Evolutionary conservation across 2,888 invertebrate species (phyloP).

Genomic region (Drosophila putrida): DNA sequence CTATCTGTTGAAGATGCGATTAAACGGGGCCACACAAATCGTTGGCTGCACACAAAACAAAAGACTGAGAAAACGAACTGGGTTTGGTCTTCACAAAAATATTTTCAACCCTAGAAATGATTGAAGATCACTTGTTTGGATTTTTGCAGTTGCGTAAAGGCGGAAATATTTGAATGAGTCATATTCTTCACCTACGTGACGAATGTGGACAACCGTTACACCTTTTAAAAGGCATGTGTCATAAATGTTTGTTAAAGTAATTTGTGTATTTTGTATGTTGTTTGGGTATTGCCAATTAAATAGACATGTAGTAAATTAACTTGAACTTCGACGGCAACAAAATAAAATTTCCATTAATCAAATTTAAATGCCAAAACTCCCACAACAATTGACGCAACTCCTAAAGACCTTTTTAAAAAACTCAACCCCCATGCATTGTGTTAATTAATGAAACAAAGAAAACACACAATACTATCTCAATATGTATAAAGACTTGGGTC

Average conservation of each 20-base stretch:
- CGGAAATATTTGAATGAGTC: conserved; percentile 42
- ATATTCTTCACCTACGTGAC: conserved; percentile 62
- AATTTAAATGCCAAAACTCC: conserved; percentile 46
- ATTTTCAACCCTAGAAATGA: background rate
- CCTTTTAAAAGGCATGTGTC: conserved; percentile 42
- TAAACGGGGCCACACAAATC: conserved; percentile 47
- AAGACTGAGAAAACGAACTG: conserved; percentile 48
- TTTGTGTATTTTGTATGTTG: conserved; percentile 32
- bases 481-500: conserved; percentile 12
- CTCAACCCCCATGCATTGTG: conserved; percentile 34
- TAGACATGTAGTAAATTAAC: conserved; percentile 52
- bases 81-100: background rate
- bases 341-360: conserved; percentile 51
- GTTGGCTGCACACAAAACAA: conserved; percentile 26
- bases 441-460: conserved; percentile 43
- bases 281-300: conserved; percentile 59
- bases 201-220: conserved; percentile 38
- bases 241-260: conserved; percentile 46
- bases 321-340: conserved; percentile 27
- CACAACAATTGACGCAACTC: conserved; percentile 27
- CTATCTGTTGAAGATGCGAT: conserved; percentile 53
- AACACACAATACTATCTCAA: conserved; percentile 15
- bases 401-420: conserved; percentile 5
- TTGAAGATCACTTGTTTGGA: background rate
- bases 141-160: background rate